Conservation (phyloP, 2,113 vertebrate genomes). For the human region DNA sequence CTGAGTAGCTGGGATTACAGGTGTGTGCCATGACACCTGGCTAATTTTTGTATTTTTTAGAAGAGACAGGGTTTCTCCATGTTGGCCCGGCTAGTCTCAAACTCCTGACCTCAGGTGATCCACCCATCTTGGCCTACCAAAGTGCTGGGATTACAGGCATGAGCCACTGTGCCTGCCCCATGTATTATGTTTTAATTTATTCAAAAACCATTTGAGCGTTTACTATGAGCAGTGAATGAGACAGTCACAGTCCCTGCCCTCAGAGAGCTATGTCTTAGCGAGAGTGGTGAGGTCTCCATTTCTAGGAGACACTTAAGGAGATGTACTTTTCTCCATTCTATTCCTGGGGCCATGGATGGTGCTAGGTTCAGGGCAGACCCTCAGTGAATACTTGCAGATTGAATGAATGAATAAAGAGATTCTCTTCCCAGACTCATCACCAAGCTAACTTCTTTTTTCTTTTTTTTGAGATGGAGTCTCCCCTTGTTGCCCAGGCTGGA, state of each 20-base stretch:
- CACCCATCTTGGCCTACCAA: too few species aligned
- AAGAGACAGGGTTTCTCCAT: too few species aligned
- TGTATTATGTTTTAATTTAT: background rate
- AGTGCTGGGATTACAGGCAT: too few species aligned
- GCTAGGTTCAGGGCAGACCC: background rate
- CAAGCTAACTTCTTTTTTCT: background rate
- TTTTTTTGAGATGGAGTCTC: too few species aligned
- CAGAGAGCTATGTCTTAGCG: too few species aligned
- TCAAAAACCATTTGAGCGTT: background rate
- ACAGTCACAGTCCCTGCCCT: background rate
- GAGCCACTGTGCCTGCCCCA: too few species aligned
- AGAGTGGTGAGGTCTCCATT: background rate
- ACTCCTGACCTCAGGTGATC: too few species aligned
- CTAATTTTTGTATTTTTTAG: too few species aligned
- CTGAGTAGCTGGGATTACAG: too few species aligned
- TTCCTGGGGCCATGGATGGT: background rate
- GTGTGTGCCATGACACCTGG: too few species aligned
- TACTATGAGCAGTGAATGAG: background rate
- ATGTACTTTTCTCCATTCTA: background rate
- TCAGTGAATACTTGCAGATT: background rate
- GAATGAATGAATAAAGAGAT: background rate
- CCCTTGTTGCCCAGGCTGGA: too few species aligned
- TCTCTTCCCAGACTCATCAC: background rate
- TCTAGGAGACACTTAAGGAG: accelerated
- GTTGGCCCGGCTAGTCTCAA: too few species aligned